Base-by-base conservation (phyloP, 2,888 invertebrate genomes). In the Tachina grossa region DNA sequence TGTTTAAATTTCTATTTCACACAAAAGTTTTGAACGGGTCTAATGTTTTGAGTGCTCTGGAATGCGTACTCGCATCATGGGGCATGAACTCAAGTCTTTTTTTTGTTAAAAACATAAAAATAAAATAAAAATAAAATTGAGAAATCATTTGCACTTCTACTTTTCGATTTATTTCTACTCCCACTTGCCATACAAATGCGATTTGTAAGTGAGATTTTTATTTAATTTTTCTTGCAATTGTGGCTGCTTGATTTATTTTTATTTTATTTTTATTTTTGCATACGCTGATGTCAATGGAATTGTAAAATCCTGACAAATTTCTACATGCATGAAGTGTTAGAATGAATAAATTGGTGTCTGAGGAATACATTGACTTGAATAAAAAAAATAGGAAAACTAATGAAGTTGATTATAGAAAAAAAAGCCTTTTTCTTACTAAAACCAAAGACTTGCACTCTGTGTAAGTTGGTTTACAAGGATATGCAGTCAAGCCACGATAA, bases 91-190 rank as follows among this genome's bases (percentile, higher is more conserved):
- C 45, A 45, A 75, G 10, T 74, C 43, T 55, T 71, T 77, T 61
- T 43, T n/a, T 47, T 53, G 45, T 47, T n/a, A n/a, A n/a, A 31
- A 31, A 6, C 0, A 5, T 6, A 31, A 6, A 31, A 31, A 31
- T 4, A 6, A 31, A 31, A 31, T 43, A 31, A 76, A 61, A 61
- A 51, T 63, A 53, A 78, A 61, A 78, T 78, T 61, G 78, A 68
- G 68, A 74, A 77, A 78, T 72, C 69, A 84, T 74, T 84, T 84
- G 19, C 83, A 69, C 78, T 78, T 77, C 43, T 16, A 43, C 43
- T 51, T 63, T 65, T 55, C 19, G 71, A 65, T 66, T 80, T 55
- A 74, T 57, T 74, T 59, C 31, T 22, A 65, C 71, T 45, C 51
- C 45, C 71, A 71, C 65, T 53, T 57, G 39, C n/a, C 43, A n/a